A percentile compares a stretch with the other conserved stretches of the same genome.
Evolutionary conservation across 35 echinoderm and acorn worm genomes (phyloP).

Genomic region (Heliocidaris tuberculata): DNA sequence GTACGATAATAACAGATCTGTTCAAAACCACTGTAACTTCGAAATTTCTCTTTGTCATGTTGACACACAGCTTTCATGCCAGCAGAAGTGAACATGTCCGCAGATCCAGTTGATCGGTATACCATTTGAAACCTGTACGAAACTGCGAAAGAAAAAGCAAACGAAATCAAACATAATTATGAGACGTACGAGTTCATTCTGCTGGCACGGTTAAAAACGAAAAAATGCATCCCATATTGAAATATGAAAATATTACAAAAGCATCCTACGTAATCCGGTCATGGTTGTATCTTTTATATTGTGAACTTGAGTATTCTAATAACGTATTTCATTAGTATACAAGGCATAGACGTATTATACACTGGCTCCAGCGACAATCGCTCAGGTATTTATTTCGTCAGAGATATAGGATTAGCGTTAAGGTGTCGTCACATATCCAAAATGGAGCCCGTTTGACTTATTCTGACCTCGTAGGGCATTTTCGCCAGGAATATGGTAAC

Average conservation of each 20-base stretch:
- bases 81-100: background rate
- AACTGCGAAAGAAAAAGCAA: background rate
- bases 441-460: too few species aligned
- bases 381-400: background rate
- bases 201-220: background rate
- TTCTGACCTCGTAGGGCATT: too few species aligned
- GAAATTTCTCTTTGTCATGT: constrained; percentile 7
- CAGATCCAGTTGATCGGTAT: background rate
- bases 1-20: background rate
- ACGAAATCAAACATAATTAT: background rate
- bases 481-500: too few species aligned
- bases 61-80: constrained; percentile 23
- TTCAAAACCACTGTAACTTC: background rate
- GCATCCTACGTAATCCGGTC: background rate
- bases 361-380: background rate
- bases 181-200: background rate
- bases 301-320: background rate
- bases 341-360: too few species aligned
- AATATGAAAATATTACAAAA: background rate
- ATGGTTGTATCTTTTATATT: background rate
- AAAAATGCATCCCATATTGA: background rate
- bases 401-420: background rate
- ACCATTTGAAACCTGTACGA: background rate
- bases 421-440: too few species aligned
- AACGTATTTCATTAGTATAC: too few species aligned